Conservation (phyloP, 2,113 vertebrate species). For the Istiophorus platypterus region DNA sequence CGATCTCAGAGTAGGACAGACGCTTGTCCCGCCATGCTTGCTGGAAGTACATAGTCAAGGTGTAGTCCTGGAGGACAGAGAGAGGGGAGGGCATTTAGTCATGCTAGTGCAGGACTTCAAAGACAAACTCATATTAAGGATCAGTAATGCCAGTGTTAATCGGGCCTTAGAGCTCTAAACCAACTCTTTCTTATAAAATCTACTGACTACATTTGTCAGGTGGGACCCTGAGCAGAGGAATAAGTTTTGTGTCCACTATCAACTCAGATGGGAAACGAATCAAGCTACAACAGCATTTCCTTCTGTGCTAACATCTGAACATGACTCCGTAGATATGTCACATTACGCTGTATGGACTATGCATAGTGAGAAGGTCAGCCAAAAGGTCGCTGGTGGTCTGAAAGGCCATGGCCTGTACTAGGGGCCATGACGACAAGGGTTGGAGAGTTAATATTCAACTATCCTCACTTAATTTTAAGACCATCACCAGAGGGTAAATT, state of each 20-base stretch:
- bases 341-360: conserved; percentile 1
- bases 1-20: conserved; percentile 97
- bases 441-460: conserved; percentile 56
- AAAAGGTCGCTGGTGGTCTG: conserved; percentile 45
- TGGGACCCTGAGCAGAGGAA: not conserved
- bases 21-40: conserved; percentile 98
- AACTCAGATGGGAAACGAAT: conserved; percentile 18
- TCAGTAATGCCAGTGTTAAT: conserved; percentile 27
- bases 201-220: not conserved
- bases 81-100: conserved; percentile 5
- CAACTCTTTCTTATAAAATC: not conserved
- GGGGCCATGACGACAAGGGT: conserved; percentile 19
- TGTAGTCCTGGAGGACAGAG: conserved; percentile 91
- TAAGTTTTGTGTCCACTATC: conserved; percentile 9
- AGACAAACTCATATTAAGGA: conserved; percentile 8
- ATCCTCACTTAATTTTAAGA: conserved; percentile 59
- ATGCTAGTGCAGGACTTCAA: conserved; percentile 4
- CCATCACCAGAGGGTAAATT: conserved; percentile 67
- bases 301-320: not conserved
- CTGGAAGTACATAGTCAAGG: conserved; percentile 99
- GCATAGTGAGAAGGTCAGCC: conserved; percentile 64
- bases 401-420: conserved; percentile 58
- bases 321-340: conserved; percentile 5
- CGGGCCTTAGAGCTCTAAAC: not conserved
- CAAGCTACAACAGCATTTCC: conserved; percentile 6